These are phyloP conservation scores for Anabacerthia variegaticeps DNA, from an alignment of 2,797 vertebrate species.

Conservation along the genomic window DNA sequence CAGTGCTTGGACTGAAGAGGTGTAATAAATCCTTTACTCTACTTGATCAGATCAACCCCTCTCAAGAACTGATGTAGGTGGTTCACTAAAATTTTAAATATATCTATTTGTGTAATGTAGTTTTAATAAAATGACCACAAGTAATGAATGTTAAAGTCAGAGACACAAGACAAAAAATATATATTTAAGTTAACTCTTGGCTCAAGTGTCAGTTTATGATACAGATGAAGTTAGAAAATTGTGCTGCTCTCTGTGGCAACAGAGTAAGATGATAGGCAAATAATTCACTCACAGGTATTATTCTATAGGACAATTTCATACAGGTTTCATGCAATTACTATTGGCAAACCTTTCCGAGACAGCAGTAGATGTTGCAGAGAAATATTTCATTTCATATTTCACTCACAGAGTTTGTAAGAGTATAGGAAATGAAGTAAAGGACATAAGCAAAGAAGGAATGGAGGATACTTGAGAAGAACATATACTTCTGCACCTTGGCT, in stretches of 20 bases:
- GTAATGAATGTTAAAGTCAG: neutral
- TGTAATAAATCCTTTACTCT: neutral
- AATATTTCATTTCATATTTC: neutral
- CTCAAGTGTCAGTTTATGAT: neutral
- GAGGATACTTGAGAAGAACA: neutral
- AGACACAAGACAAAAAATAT: neutral
- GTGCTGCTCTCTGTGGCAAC: neutral
- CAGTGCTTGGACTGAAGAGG: neutral
- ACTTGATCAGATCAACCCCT: neutral
- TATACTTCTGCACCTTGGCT: neutral
- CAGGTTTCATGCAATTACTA: neutral
- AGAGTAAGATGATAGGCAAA: neutral
- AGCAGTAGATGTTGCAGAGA: neutral
- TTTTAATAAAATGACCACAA: neutral
- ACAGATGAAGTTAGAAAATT: neutral
- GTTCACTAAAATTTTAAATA: neutral
- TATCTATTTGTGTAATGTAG: neutral
- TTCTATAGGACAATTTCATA: neutral
- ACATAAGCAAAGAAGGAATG: neutral
- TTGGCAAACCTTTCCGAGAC: neutral
- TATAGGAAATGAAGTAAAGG: neutral
- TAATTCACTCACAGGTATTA: neutral
- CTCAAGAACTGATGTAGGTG: neutral
- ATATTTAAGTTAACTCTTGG: neutral
- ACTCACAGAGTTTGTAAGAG: neutral